Base-by-base conservation (phyloP, 1,140 invertebrate species). In the Triops longicaudatus region DNA sequence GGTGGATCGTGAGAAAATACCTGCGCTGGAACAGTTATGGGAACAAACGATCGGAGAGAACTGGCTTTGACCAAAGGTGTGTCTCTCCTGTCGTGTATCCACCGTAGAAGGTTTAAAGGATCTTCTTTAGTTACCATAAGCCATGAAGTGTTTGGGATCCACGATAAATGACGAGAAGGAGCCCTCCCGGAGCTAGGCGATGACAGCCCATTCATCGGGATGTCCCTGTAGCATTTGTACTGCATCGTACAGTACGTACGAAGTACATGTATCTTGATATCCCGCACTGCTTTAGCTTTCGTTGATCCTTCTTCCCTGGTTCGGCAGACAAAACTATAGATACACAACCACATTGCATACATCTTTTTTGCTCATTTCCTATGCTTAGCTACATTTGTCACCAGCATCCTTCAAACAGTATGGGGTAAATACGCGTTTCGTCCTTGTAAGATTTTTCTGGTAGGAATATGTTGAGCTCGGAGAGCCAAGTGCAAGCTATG, bases 341-440 rank as follows among this genome's bases (percentile, higher is more conserved):
- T 14, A 63, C 5, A 63, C 50, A 22, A 63, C 17, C 50, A 17
- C 50, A 22, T 63, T 63, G 50, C 50, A 63, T 63, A 63, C 0
- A 63, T 63, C 50, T 63, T 63, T 37, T 63, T 63, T 17, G 50
- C 50, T 63, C 50, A 63, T 63, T 63, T 63, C 50, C 50, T 22
- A 63, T 63, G 50, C 50, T 63, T 63, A 63, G 50, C 50, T 22
- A 63, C 50, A 63, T 63, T 63, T 63, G 50, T 63, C 50, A 63
- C 50, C 50, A 63, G 50, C 50, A 63, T 63, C 50, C 50, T 63
- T 63, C 50, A 63, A 63, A 63, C 50, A 63, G 50, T 63, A 63
- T 63, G 50, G 50, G 50, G 50, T 63, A 63, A 63, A 63, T 63
- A 63, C 22, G 50, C 50, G 50, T 63, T 63, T 63, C 22, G 22